These are phyloP conservation scores for Takifugu flavidus DNA, from an alignment of 2,113 vertebrate species.

Conservation along the genomic window DNA sequence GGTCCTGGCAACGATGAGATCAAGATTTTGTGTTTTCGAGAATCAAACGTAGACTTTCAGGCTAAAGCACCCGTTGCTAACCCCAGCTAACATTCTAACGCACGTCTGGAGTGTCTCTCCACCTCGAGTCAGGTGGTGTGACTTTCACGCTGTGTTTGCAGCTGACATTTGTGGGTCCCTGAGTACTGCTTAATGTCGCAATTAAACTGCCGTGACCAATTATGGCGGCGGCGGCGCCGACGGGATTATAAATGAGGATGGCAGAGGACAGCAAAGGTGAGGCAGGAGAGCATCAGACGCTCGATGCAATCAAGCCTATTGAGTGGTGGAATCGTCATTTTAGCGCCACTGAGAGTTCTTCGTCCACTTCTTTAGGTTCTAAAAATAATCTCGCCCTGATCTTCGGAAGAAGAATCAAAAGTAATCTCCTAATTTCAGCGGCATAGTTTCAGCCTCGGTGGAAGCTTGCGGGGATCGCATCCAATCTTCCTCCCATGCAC, in stretches of 20 bases:
- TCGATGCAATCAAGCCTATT: conserved; percentile 32
- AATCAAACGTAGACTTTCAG: background rate
- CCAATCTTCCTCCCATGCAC: conserved; percentile 18
- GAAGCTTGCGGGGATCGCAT: conserved; percentile 36
- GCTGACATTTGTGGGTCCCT: conserved; percentile 51
- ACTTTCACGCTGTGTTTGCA: conserved; percentile 67
- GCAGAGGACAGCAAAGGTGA: conserved; percentile 59
- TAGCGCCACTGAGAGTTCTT: background rate
- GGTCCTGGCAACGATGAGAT: conserved; percentile 22
- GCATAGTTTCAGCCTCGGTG: conserved; percentile 28
- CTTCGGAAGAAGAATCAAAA: background rate
- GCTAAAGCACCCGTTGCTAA: conserved; percentile 32
- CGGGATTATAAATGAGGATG: conserved; percentile 60
- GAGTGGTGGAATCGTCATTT: conserved; percentile 23
- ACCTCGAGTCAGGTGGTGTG: conserved; percentile 35
- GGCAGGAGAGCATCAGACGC: conserved; percentile 20
- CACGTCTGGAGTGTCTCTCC: conserved; percentile 43
- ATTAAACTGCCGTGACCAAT: conserved; percentile 58
- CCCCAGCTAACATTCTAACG: conserved; percentile 64
- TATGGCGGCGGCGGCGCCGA: conserved; percentile 34
- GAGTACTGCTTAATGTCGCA: conserved; percentile 50
- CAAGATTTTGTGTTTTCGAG: too few relatives aligned
- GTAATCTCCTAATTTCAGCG: conserved; percentile 14
- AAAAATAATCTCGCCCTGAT: background rate
- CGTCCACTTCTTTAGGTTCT: background rate